Evolutionary conservation across 2,113 vertebrate genomes (phyloP).

Genomic region (Trachemys scripta): DNA sequence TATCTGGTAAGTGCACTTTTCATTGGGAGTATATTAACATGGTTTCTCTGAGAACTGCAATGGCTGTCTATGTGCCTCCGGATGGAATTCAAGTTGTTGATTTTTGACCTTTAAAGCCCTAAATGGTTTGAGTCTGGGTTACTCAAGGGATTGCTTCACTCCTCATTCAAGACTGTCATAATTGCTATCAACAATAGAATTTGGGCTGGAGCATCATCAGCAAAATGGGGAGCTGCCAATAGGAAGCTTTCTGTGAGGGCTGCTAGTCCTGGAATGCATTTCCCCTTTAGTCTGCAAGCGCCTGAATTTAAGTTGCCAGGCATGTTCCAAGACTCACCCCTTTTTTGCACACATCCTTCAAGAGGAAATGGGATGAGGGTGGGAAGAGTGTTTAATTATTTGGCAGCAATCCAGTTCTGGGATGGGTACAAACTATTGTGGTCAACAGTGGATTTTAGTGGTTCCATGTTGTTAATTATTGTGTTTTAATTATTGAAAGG

Average conservation of each 20-base stretch:
- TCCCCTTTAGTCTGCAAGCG: conserved; percentile 64
- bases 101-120: neutral
- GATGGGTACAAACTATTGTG: conserved; percentile 57
- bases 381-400: neutral
- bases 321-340: conserved; percentile 36
- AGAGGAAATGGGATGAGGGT: neutral
- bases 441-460: conserved; percentile 61
- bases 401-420: neutral
- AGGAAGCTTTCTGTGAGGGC: neutral
- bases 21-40: neutral
- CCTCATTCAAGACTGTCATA: neutral
- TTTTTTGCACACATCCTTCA: neutral
- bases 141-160: neutral
- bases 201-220: neutral
- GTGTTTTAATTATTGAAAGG: conserved; percentile 65
- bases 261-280: neutral
- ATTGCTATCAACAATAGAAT: neutral
- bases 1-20: neutral
- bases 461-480: conserved; percentile 33
- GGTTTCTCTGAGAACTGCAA: neutral
- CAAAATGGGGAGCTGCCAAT: neutral
- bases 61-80: neutral
- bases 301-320: conserved; percentile 64
- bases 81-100: neutral
- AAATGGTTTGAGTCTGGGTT: neutral